A percentile compares a stretch with the other conserved stretches of the same genome.
phyloP scores from a whole-genome alignment of 1,140 invertebrate species.

The Uloborus diversus region DNA sequence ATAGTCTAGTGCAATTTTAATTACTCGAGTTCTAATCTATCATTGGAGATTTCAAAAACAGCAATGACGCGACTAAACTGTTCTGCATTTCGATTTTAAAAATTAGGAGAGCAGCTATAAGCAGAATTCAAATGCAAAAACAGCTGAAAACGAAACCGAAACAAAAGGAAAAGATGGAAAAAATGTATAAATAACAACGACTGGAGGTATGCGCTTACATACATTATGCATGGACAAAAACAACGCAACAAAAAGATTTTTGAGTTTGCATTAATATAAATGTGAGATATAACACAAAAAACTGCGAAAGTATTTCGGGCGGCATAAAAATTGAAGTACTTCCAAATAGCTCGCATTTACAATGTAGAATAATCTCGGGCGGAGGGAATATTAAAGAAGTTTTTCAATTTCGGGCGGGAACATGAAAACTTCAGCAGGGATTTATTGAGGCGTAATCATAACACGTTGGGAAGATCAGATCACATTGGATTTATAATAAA shows the following conservation, averaged over 20 bases:
- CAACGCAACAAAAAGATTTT: neutral
- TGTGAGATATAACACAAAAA: neutral
- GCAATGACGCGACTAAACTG: too few relatives aligned
- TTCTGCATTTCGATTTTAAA: too few relatives aligned
- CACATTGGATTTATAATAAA: too few relatives aligned
- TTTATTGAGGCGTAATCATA: neutral
- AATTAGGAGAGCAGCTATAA: too few relatives aligned
- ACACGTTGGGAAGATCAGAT: neutral
- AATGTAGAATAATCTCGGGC: neutral
- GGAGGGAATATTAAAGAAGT: neutral
- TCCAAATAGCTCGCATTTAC: neutral
- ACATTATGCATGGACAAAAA: neutral
- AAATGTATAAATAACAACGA: too few relatives aligned
- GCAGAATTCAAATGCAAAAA: too few relatives aligned
- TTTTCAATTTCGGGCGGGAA: neutral
- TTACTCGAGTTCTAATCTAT: too few relatives aligned
- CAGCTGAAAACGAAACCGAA: too few relatives aligned
- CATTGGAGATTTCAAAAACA: too few relatives aligned
- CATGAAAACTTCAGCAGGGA: neutral
- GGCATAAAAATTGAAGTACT: neutral
- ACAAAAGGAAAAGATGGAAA: too few relatives aligned
- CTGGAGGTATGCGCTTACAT: too few relatives aligned
- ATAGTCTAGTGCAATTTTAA: too few relatives aligned
- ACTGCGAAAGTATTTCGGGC: neutral
- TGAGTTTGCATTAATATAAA: conserved; percentile 10